Base-by-base conservation (phyloP, 92 coral and sea anemone genomes). In the Palythoa grandis region DNA sequence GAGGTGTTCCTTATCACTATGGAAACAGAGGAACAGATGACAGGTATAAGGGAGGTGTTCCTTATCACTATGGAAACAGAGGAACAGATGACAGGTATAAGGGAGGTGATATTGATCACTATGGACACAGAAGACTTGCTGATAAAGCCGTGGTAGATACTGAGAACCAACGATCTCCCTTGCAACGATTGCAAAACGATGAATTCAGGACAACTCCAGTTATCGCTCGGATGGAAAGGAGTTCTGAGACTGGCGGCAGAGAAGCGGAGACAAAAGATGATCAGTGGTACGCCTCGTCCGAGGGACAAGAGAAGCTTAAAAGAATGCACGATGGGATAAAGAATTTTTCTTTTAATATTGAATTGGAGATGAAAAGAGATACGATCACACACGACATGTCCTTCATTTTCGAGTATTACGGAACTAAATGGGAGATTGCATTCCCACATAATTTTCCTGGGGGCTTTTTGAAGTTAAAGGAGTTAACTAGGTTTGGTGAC, bases 221-320 rank as follows among this genome's bases (percentile, higher is more conserved):
- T 19, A 47, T 19, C 1, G 52, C 70, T 35, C 48, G 47, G 5
- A 57, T 19, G 29, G 43, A 68, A 37, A 57, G 35, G 53, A 0
- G 0, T 9, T 38, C 14, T 29, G 82, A 39, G 25, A 29, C 23
- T 15, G 70, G 24, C 29, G 29, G 25, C 5, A 57, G 68, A 16
- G 82, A 50, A 1, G 43, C 52, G 12, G 82, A 77, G 43, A 66
- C 75, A 5, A 48, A 14, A 50, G 24, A 1, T 53, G 73, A 60
- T 9, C 92, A 89, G 83, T 90, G 92, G 92, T 90, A 90, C 48
- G 47, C 77, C 63, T 56, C 57, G 17, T 11, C 78, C 3, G 56
- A 14, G 3, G 92, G 92, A 0, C 84, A 87, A 53, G 76, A 85
- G 1, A 79, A 11, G 2, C 88, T 90, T 5, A 82, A 60, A 24